Evolutionary conservation across 2,888 invertebrate species (phyloP).

Genomic region (Xylota sylvarum): DNA sequence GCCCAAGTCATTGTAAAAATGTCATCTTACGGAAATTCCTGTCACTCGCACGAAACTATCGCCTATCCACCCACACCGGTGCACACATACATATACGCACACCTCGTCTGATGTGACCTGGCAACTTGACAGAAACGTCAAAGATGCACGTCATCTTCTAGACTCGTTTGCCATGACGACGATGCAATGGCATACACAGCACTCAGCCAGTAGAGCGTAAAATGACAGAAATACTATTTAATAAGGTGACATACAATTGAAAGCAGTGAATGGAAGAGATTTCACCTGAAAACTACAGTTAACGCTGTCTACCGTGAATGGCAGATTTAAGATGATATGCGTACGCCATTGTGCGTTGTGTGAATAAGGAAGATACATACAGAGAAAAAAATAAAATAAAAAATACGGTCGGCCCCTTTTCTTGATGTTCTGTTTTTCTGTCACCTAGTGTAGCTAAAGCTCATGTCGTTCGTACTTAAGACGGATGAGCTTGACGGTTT

Average conservation of each 20-base stretch:
- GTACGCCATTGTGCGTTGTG: conserved; percentile 27
- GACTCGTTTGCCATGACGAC: conserved; percentile 53
- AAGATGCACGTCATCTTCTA: conserved; percentile 66
- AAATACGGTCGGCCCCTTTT: conserved; percentile 28
- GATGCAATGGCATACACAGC: conserved; percentile 39
- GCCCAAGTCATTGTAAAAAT: conserved; percentile 44
- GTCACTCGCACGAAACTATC: conserved; percentile 64
- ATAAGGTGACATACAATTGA: conserved; percentile 72
- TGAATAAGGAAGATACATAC: conserved; percentile 22
- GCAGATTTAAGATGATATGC: conserved; percentile 50
- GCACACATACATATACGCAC: conserved; percentile 1
- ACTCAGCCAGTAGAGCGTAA: conserved; percentile 58
- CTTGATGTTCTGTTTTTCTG: conserved; percentile 20
- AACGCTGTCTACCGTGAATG: conserved; percentile 54
- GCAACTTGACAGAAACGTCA: conserved; percentile 58
- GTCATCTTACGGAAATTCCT: conserved; percentile 63
- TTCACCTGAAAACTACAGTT: conserved; percentile 68
- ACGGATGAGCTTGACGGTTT: conserved; percentile 39
- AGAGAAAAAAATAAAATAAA: conserved; percentile 14
- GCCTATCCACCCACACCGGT: conserved; percentile 49
- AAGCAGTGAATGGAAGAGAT: conserved; percentile 71
- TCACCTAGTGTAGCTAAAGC: background rate
- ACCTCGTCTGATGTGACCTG: conserved; percentile 31
- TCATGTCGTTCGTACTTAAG: conserved; percentile 32
- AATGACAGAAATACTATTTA: conserved; percentile 65